Conservation (phyloP, 2,113 vertebrate genomes). For the Lanius ludovicianus region DNA sequence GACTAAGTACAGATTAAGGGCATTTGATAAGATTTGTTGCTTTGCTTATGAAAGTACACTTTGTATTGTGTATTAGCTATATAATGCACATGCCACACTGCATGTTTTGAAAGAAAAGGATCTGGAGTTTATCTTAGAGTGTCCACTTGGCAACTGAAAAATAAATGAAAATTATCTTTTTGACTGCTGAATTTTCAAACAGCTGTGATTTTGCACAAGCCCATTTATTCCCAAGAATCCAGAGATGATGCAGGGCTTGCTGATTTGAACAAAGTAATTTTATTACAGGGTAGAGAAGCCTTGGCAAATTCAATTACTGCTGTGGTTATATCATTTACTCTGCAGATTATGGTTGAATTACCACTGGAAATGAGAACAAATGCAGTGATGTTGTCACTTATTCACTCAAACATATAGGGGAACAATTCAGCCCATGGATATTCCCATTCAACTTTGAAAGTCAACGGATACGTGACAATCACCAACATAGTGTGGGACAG, state of each 20-base stretch:
- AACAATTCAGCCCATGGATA: neutral
- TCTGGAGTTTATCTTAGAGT: neutral
- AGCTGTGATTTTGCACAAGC: neutral
- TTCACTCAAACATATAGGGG: neutral
- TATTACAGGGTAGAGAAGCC: slow-evolving; percentile 2
- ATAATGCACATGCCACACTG: neutral
- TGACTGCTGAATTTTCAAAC: neutral
- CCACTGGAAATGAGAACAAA: neutral
- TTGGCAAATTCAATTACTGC: slow-evolving; percentile 36
- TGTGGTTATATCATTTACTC: slow-evolving; percentile 15
- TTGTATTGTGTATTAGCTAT: neutral
- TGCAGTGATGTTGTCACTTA: neutral
- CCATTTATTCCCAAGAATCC: neutral
- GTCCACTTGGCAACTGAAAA: neutral
- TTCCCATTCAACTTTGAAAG: neutral
- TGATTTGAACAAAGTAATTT: slow-evolving; percentile 16
- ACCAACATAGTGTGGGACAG: neutral
- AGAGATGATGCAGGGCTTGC: neutral
- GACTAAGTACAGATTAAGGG: neutral
- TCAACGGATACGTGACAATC: neutral
- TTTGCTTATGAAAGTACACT: neutral
- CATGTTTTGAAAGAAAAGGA: neutral
- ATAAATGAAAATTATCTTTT: neutral
- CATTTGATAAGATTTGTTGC: neutral
- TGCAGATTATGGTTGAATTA: slow-evolving; percentile 1